Base-by-base conservation (phyloP, 2,888 invertebrate genomes). In the Bombyx huttoni region DNA sequence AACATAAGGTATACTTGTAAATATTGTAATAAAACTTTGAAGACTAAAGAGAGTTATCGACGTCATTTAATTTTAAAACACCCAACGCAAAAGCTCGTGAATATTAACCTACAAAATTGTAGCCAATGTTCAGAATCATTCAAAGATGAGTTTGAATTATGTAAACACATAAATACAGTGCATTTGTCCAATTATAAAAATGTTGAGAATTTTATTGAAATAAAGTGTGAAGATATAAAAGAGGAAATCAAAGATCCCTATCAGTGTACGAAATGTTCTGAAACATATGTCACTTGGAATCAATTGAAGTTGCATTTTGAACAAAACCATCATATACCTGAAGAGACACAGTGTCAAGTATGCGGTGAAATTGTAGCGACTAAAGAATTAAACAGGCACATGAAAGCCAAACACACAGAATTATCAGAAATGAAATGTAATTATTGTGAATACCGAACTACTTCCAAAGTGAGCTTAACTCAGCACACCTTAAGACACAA, bases 401-500 rank as follows among this genome's bases (percentile, higher is more conserved):
- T 87, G 6, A 84, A 84, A 58, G 52, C 24, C 0, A 55, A 60
- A 0, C 81, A 82, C 46, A 70, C 67, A 0, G 67, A 70, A 6
- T 68, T 66, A 3, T 58, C 62, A 3, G 67, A 74, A 13, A 58
- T 77, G 45, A 57, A 73, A 7, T 88, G 87, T 54, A 72, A 71
- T 60, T 83, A 77, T 50, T 87, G 87, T 53, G 80, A 84, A 35
- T 87, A 78, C 24, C 76, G 78, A 57, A 81, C 82, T 0, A 68
- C 66, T 6, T 70, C 70, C 34, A 71, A 73, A 53, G 64, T 73
- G 0, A 84, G 83, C 58, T 70, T 87, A 70, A 87, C 86, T 0
- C 86, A 87, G 49, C 88, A 87, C 49, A 74, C 78, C 58, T 53
- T 86, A 3, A 63, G 86, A 49, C 87, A 88, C 54, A 83, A 81